phyloP scores from a whole-genome alignment of 2,888 invertebrate genomes.

The Ommatoiulus sabulosus region DNA sequence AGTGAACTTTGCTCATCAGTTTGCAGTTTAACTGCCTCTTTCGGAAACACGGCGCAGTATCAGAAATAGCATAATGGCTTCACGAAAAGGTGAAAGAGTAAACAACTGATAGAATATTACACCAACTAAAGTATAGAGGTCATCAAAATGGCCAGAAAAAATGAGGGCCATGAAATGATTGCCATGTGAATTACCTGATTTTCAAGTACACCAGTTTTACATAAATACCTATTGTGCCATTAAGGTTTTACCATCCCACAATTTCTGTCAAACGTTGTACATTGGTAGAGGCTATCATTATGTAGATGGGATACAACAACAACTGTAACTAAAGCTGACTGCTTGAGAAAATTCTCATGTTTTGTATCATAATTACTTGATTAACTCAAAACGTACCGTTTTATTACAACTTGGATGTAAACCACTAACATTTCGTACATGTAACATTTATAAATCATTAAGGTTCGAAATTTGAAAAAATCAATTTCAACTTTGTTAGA shows the following conservation, averaged over 20 bases:
- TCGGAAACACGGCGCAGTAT: background rate
- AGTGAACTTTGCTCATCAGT: constrained; percentile 46
- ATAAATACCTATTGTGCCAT: background rate
- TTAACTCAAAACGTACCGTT: background rate
- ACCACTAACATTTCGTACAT: background rate
- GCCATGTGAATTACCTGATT: constrained; percentile 22
- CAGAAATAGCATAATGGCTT: constrained; percentile 22
- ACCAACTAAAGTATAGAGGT: constrained; percentile 4
- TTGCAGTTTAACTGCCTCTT: constrained; percentile 39
- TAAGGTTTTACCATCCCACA: background rate
- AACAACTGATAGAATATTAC: background rate
- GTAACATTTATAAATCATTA: no score
- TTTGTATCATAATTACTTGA: background rate
- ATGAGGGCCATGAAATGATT: constrained; percentile 15
- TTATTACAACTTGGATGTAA: background rate
- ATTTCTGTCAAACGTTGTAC: background rate
- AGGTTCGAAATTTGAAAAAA: no score
- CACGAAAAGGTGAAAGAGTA: constrained; percentile 31
- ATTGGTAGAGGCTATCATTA: background rate
- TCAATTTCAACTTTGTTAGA: no score
- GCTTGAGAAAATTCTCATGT: background rate
- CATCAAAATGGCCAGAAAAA: background rate
- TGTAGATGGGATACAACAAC: background rate
- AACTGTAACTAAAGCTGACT: background rate
- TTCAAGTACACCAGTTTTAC: background rate